Base-by-base conservation (phyloP, 2,113 vertebrate species). In the Phyllostomus hastatus region DNA sequence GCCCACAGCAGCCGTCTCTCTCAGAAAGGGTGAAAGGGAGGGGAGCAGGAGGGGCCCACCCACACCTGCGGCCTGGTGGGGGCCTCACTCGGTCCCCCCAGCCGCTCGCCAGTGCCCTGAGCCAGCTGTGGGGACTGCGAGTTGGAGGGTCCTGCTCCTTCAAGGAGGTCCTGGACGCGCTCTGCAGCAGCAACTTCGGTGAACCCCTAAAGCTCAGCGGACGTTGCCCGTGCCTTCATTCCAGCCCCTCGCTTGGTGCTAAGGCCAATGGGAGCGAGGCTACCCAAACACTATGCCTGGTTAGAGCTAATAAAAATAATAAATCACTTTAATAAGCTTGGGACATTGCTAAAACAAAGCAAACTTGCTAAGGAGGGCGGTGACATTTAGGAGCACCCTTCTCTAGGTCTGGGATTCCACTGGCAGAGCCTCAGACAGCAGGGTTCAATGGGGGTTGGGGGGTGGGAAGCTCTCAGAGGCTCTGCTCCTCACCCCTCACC, bases 61-160 rank as follows among this genome's bases (percentile, higher is more conserved):
- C 33, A 22, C 20, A 9, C 31, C 28, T 0, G 31, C 5, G 10
- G 52, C 24, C 16, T 7, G 1, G 10, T 2, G 54, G 73, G 28
- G 26, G 11, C 87, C 91, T 81, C 43, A 41, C 52, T 92, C 24
- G 16, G 92, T 95, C 48, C 26, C 97, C 98, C 95, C 96, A 20
- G 20, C 6, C 52, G 98, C 98, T 5, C 98, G 98, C 93, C 96
- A 98, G 98, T 98, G 72, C 99, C 98, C 28, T 93, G 97, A 91
- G 99, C 99, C 90, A 99, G 99, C 98, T 99, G 99, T 95, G 98
- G 96, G 70, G 99, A 99, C 89, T 99, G 99, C 0, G 98, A 99
- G 94, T 98, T 99, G 64, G 98, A 99, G 91, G 98, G 38, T 97
- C 97, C 35, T 97, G 98, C 57, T 98, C 98, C 8, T 78, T 98